Evolutionary conservation across 2,888 invertebrate genomes (phyloP), one percentile per base, ranked within the genome.

Genomic region (Eristalinus sepulchralis): DNA sequence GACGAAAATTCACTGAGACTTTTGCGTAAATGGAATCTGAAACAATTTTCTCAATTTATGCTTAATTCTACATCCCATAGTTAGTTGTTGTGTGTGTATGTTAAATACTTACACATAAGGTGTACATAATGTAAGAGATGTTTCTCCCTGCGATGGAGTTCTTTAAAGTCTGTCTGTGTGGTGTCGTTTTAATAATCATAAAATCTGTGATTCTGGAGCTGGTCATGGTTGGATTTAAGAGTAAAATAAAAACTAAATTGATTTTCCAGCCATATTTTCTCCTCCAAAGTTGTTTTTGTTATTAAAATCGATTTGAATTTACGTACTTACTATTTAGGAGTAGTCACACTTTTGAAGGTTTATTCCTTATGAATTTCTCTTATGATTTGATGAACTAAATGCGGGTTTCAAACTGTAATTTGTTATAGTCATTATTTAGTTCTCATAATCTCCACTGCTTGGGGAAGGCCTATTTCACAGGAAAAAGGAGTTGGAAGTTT

Each of bases 1-100:
- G 33, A 34, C 36, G 66, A 55, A 34, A 33, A 66, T 55, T 60
- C 71, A 62, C 36, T 22, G 11, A 17, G 33, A 17, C 47, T 17
- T n/a, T 47, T 33, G 62, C 71, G 59, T 71, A 36, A 53, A 13
- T 67, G 60, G 66, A 60, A 77, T 47, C 63, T 71, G 72, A 83
- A 77, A 77, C 82, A 83, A 83, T 83, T 83, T 83, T 34, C 64
- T 60, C 62, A 83, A 78, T 78, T 72, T 72, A 72, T 72, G 78
- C 78, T 83, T 79, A 75, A 79, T 83, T 83, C 64, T 63, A 39
- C 33, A 57, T 63, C 53, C 72, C 60, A 27, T 70, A 68, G 82
- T 63, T 64, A 27, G 63, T 59, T 53, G 31, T 39, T 47, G 47
- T 47, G 17, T 47, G 47, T 47, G 8, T 47, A 47, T 6, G 17